These are phyloP conservation scores for Caenorhabditis zanzibari DNA, from an alignment of 2,888 invertebrate genomes.

Conservation along the genomic window DNA sequence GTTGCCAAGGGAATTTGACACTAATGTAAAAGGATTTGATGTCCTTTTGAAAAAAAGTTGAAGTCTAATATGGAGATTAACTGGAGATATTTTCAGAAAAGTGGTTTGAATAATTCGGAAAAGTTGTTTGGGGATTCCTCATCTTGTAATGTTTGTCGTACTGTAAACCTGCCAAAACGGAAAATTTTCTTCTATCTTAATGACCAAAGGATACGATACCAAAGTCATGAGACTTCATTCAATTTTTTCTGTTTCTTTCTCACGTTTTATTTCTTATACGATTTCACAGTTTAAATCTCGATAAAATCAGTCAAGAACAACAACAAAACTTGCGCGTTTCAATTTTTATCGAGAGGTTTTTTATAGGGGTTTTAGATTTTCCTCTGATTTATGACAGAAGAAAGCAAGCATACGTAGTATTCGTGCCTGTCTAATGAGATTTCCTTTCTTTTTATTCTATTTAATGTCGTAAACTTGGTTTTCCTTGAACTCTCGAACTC, in stretches of 20 bases:
- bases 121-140: no score
- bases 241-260: background rate
- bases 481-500: conserved; percentile 1
- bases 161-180: conserved; percentile 14
- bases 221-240: conserved; percentile 43
- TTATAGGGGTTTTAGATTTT: background rate
- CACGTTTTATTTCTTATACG: background rate
- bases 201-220: background rate
- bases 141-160: background rate
- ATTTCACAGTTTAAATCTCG: conserved; percentile 13
- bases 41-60: background rate
- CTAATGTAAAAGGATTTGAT: background rate
- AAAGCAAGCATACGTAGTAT: background rate
- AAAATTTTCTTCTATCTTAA: background rate
- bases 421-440: conserved; percentile 3
- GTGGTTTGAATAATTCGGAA: no score
- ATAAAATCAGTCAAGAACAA: conserved; percentile 58
- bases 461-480: background rate
- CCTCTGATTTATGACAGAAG: background rate
- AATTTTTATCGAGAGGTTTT: conserved; percentile 31
- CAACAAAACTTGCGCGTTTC: conserved; percentile 43
- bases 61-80: background rate
- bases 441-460: background rate
- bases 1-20: conserved; percentile 3
- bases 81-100: background rate